Base-by-base conservation (phyloP, 92 coral and sea anemone species). In the Bergia puertoricense region DNA sequence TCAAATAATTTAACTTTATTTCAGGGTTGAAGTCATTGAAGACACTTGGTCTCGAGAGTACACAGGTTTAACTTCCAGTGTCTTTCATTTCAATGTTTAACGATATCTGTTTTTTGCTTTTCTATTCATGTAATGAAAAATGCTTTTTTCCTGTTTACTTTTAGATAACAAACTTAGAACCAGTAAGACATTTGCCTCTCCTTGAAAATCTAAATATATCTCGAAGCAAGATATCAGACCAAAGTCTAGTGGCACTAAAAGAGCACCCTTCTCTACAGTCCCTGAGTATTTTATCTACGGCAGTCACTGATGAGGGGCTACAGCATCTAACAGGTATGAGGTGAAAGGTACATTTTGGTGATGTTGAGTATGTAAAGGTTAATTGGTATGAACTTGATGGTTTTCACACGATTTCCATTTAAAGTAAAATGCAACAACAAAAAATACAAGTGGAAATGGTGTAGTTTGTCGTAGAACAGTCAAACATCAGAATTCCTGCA, bases 261-360 rank as follows among this genome's bases (percentile, higher is more conserved):
- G 82, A 86, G 59, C 96, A 92, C 69, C 92, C 93, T 7, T 88
- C 94, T 44, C 92, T 96, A 3, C 66, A 80, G 86, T 95, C 98
- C 66, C 94, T 96, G 73, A 95, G 75, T 88, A 79, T 96, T 51
- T 91, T 93, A 20, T 90, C 94, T 13, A 95, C 99, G 59, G 85
- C 89, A 81, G 86, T 96, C 69, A 89, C 95, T n/a, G 93, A 96
- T 57, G 62, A 81, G 11, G 99, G 99, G 57, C 95, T 96, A 22
- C 75, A 82, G 39, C 89, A 95, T 84, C 93, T 96, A 1, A 88
- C 89, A 87, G 98, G 98, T 95, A 85, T 82, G 45, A 36, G 23
- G 43, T 43, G 10, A 9, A 38, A 74, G 15, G 57, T 51, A 51
- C 14, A 51, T 51, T 51, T 51, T 51, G 11, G 57, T 51, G 57